A percentile compares a stretch with the other conserved stretches of the same genome.
These are phyloP conservation scores for Vandiemenella viatica DNA, from an alignment of 2,888 invertebrate genomes.

Conservation along the genomic window DNA sequence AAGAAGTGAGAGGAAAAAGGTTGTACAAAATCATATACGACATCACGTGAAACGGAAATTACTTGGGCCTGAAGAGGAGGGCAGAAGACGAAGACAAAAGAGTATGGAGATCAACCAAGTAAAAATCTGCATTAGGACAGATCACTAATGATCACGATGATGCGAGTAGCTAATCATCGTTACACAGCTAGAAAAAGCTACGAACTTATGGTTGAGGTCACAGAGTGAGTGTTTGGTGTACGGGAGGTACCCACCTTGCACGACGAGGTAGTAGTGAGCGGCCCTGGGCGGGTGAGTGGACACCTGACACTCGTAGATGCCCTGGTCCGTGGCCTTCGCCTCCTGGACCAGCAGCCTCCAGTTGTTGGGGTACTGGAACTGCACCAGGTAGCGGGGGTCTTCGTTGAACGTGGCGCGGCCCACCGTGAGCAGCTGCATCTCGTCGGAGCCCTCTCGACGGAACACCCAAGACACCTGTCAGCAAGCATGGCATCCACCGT, in stretches of 20 bases:
- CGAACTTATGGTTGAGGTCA: too few relatives aligned
- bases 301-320: constrained; percentile 37
- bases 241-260: constrained; percentile 36
- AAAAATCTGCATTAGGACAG: too few relatives aligned
- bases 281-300: constrained; percentile 39
- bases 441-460: constrained; percentile 43
- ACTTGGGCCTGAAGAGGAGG: too few relatives aligned
- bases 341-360: constrained; percentile 38
- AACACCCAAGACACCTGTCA: constrained; percentile 55
- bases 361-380: constrained; percentile 40
- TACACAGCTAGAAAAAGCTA: too few relatives aligned
- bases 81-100: too few relatives aligned
- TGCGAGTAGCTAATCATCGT: too few relatives aligned
- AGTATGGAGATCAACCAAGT: too few relatives aligned
- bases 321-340: constrained; percentile 35
- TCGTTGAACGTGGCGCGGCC: constrained; percentile 51
- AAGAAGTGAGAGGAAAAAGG: too few relatives aligned
- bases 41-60: too few relatives aligned
- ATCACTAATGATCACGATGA: too few relatives aligned
- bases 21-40: too few relatives aligned
- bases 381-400: constrained; percentile 24
- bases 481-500: not conserved
- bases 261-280: constrained; percentile 33
- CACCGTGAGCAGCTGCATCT: constrained; percentile 48
- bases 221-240: too few relatives aligned